Evolutionary conservation across 1,140 invertebrate species (phyloP).

Genomic region (Eufriesea mexicana): DNA sequence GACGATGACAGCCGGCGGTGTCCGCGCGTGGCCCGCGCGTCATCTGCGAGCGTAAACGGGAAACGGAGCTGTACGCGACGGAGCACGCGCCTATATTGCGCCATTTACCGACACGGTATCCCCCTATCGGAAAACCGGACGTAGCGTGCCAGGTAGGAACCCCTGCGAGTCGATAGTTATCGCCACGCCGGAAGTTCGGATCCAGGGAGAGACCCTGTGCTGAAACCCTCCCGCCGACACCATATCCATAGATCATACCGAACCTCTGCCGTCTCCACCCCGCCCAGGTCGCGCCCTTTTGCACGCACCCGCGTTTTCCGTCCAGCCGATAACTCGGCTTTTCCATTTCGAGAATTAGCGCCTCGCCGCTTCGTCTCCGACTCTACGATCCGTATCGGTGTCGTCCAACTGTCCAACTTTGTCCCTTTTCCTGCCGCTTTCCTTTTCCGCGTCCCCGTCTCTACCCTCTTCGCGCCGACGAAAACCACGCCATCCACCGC

Average conservation of each 20-base stretch:
- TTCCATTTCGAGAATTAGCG: constrained; percentile 34
- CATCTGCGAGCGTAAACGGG: constrained; percentile 6
- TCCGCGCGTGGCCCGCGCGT: constrained; percentile 23
- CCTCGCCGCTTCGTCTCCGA: too few relatives aligned
- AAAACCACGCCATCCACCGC: too few relatives aligned
- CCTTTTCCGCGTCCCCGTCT: too few relatives aligned
- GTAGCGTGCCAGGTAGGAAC: constrained; percentile 55
- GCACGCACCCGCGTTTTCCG: background rate
- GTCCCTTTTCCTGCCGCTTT: too few relatives aligned
- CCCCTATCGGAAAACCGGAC: constrained; percentile 27
- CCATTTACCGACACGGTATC: background rate
- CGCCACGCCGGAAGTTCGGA: constrained; percentile 42
- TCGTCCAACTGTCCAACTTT: too few relatives aligned
- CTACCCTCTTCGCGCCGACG: too few relatives aligned
- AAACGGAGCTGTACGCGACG: background rate
- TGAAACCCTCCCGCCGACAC: background rate
- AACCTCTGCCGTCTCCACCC: background rate
- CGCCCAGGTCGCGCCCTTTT: background rate
- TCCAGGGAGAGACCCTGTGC: background rate
- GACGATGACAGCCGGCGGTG: background rate
- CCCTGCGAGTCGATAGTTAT: constrained; percentile 52
- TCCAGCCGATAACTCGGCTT: constrained; percentile 7
- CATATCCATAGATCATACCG: constrained; percentile 3
- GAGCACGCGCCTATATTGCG: constrained; percentile 24
- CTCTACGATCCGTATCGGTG: too few relatives aligned